A percentile compares a stretch with the other conserved stretches of the same genome.
Evolutionary conservation across 2,888 invertebrate species (phyloP).

Genomic region (Seira sanloemensis): DNA sequence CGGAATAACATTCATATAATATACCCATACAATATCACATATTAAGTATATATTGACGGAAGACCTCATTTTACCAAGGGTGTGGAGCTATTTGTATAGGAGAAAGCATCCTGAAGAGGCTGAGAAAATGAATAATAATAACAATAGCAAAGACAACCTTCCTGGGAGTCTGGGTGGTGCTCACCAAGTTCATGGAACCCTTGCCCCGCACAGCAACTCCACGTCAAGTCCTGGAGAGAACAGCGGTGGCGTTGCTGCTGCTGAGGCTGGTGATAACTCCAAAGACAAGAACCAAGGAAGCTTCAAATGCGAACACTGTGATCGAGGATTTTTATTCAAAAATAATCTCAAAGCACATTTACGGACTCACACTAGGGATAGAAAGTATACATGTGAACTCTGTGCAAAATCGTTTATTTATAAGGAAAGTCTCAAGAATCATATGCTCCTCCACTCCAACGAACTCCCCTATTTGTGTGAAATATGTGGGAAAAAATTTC

Average conservation of each 20-base stretch:
- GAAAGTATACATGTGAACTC: constrained; percentile 72
- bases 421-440: constrained; percentile 73
- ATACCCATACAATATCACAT: no score
- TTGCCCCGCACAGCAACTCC: not conserved
- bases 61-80: no score
- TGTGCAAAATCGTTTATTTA: constrained; percentile 73
- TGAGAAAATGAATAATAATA: constrained; percentile 67
- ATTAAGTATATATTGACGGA: no score
- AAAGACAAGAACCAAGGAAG: constrained; percentile 71
- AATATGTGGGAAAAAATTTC: constrained; percentile 72
- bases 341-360: constrained; percentile 73
- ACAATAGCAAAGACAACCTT: constrained; percentile 56
- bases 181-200: not conserved
- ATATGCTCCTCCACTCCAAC: constrained; percentile 73
- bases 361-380: constrained; percentile 73
- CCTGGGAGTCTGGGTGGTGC: constrained; percentile 1
- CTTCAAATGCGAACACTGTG: constrained; percentile 73
- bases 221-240: constrained; percentile 20
- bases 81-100: no score
- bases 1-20: no score
- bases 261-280: constrained; percentile 42
- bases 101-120: constrained; percentile 71
- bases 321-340: constrained; percentile 69
- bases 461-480: constrained; percentile 72
- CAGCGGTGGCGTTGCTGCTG: constrained; percentile 11